Percentiles rank a stretch among this genome's conserved stretches.
phyloP scores from a whole-genome alignment of 2,797 vertebrate species.

The Chanos chanos region DNA sequence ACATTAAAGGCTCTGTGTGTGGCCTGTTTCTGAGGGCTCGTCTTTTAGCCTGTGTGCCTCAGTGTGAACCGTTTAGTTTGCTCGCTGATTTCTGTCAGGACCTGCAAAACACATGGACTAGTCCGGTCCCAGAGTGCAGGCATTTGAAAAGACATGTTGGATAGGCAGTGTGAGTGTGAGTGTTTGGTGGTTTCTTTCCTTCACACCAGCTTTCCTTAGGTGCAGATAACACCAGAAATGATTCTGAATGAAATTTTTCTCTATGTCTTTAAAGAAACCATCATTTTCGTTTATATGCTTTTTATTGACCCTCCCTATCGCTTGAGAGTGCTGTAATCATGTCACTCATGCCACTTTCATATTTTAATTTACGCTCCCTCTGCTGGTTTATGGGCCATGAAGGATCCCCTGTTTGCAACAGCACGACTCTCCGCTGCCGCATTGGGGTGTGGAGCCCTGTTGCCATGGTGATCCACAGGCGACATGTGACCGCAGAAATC shows the following conservation, averaged over 20 bases:
- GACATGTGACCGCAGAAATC: slow-evolving; percentile 36
- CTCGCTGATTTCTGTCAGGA: too few species aligned
- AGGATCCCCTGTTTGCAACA: slow-evolving; percentile 21
- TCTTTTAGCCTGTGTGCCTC: slow-evolving; percentile 25
- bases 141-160: too few species aligned
- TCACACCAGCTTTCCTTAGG: not conserved
- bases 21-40: slow-evolving; percentile 27
- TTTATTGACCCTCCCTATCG: slow-evolving; percentile 43
- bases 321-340: slow-evolving; percentile 53
- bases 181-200: not conserved
- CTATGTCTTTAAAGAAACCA: not conserved
- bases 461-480: slow-evolving; percentile 37
- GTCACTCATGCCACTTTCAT: slow-evolving; percentile 56
- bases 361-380: slow-evolving; percentile 57
- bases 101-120: too few species aligned
- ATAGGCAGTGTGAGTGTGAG: not conserved
- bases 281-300: slow-evolving; percentile 23
- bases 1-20: slow-evolving; percentile 32
- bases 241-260: slow-evolving; percentile 3
- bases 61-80: too few species aligned
- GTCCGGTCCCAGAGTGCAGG: too few species aligned
- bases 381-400: slow-evolving; percentile 47
- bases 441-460: slow-evolving; percentile 24
- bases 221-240: not conserved
- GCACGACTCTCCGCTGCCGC: slow-evolving; percentile 34